These are phyloP conservation scores for Tachyglossus aculeatus DNA, from an alignment of 2,797 vertebrate genomes.

Conservation along the genomic window DNA sequence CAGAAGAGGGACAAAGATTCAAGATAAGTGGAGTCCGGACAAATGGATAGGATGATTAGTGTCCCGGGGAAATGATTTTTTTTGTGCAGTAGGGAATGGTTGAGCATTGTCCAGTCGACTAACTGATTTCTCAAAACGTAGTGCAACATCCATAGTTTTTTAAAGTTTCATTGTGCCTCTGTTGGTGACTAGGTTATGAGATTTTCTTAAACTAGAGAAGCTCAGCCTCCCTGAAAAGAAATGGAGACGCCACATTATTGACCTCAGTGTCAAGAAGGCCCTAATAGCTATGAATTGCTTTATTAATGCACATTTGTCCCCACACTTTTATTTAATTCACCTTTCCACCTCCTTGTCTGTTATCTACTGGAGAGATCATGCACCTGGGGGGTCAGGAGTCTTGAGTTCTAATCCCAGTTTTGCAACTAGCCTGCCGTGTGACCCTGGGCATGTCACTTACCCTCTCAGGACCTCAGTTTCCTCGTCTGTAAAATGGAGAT, in stretches of 20 bases:
- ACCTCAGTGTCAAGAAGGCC: neutral
- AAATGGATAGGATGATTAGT: slow-evolving; percentile 35
- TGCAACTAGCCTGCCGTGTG: no score
- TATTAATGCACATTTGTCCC: no score
- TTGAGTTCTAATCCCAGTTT: no score
- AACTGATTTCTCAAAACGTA: no score
- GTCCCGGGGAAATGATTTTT: slow-evolving; percentile 19
- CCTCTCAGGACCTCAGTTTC: no score
- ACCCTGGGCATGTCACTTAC: no score
- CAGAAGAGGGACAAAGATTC: slow-evolving; percentile 44
- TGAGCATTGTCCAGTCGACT: no score
- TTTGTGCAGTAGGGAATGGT: no score
- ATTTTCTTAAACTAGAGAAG: slow-evolving; percentile 13
- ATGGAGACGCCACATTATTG: neutral
- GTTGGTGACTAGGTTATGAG: slow-evolving; percentile 3
- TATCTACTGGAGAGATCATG: neutral
- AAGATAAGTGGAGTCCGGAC: slow-evolving; percentile 49
- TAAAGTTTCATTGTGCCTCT: no score
- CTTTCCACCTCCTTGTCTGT: neutral
- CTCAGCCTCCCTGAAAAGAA: neutral
- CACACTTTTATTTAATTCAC: neutral
- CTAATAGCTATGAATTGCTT: neutral
- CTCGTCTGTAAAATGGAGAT: no score
- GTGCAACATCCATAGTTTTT: no score
- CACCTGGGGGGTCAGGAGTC: no score